Base-by-base conservation (phyloP, 2,113 vertebrate genomes). In the Heterocephalus glaber region DNA sequence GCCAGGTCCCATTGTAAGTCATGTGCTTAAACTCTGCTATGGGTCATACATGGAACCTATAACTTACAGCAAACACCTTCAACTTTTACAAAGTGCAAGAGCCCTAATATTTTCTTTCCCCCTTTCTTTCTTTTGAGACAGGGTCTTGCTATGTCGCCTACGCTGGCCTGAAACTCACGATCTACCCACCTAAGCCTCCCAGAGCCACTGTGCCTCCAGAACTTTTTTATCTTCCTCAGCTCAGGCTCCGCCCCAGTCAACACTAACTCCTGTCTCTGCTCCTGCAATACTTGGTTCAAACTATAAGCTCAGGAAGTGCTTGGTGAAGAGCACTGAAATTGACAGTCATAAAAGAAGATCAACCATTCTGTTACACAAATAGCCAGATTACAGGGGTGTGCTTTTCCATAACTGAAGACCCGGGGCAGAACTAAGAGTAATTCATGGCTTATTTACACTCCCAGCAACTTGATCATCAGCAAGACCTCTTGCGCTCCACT, bases 401-500 rank as follows among this genome's bases (percentile, higher is more conserved):
- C 85, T 95, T 95, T 81, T 66, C 82, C 77, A 72, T 86, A 96
- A 86, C 86, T 88, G 61, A 94, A 66, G 30, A 66, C 85, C 47
- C 81, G 76, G 33, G 91, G 85, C 65, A 77, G 89, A 92, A 93
- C 74, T 49, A 56, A 66, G 72, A 58, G 94, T 83, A 66, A 94
- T 94, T 90, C 92, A 95, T 30, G 93, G 85, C 86, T 85, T 90
- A 94, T 88, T 97, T 86, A 95, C 88, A 19, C 81, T 88, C 76
- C 56, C 95, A 95, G 90, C 94, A 60, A 44, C 58, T 87, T 44
- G 30, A 33, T 89, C 89, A 82, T 89, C 68, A 77, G 28, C 24
- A 0, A 61, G 94, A 65, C 66, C 56, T 95, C 82, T 38, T 24
- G 22, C n/a, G 81, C 61, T 61, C 38, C 49, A 86, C 80, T 70